phyloP scores from a whole-genome alignment of 64 coral and sea anemone species.

The Stylophora pistillata region DNA sequence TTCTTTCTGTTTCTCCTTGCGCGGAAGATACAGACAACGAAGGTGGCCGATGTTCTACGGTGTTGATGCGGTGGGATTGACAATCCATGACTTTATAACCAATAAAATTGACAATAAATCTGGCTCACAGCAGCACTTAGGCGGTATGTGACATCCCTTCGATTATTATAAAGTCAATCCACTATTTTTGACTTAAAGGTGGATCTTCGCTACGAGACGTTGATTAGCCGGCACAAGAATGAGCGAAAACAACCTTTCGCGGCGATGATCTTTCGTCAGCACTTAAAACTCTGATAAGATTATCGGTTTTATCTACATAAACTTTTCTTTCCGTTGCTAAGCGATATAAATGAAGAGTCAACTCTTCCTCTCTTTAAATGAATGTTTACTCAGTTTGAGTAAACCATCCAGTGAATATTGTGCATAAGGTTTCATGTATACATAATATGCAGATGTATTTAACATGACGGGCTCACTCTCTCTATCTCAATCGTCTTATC shows the following conservation, averaged over 20 bases:
- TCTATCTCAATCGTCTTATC: background rate
- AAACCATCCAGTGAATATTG: slow-evolving; percentile 9
- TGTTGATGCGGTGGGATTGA: background rate
- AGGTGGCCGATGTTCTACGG: background rate
- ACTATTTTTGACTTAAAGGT: background rate
- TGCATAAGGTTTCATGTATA: background rate
- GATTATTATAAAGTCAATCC: background rate
- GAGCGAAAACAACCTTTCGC: background rate
- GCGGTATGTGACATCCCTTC: background rate
- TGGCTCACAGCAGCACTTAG: background rate
- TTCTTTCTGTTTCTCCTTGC: background rate
- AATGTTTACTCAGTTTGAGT: slow-evolving; percentile 24
- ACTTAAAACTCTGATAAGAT: background rate
- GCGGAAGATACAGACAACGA: slow-evolving; percentile 2
- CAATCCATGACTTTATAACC: background rate
- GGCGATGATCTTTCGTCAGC: background rate
- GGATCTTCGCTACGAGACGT: background rate
- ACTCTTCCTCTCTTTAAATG: background rate
- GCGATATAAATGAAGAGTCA: slow-evolving; percentile 1
- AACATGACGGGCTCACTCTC: no score
- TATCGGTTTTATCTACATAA: background rate
- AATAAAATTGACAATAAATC: background rate
- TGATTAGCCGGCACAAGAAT: background rate
- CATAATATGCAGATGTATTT: background rate
- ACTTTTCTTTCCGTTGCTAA: background rate